A percentile compares a stretch with the other conserved stretches of the same genome.
Evolutionary conservation across 1,140 invertebrate genomes (phyloP).

Genomic region (Hyles vespertilio): DNA sequence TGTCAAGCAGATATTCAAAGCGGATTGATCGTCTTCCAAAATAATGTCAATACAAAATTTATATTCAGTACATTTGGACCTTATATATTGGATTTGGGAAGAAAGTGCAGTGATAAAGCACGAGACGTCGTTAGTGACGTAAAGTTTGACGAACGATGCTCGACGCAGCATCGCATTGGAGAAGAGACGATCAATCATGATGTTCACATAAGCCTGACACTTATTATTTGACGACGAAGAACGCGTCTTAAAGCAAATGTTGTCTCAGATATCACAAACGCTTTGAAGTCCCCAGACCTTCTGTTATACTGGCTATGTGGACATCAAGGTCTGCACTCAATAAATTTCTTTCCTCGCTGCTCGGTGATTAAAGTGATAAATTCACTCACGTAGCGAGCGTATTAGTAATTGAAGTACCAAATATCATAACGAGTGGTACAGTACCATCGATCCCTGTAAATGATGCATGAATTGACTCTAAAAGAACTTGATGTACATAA

Average conservation of each 20-base stretch:
- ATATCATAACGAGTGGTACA: not conserved
- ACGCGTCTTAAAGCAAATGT: conserved; percentile 11
- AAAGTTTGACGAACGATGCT: not conserved
- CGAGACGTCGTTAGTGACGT: conserved; percentile 4
- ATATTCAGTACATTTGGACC: no score
- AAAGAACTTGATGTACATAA: conserved; percentile 4
- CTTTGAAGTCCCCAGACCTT: conserved; percentile 5
- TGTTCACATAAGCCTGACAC: conserved; percentile 51
- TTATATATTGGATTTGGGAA: no score
- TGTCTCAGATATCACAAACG: conserved; percentile 16
- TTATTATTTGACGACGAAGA: conserved; percentile 54
- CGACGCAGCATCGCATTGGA: conserved; percentile 13
- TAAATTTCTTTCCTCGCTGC: not conserved
- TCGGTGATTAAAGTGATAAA: conserved; percentile 1
- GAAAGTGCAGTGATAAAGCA: no score
- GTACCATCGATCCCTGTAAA: no score
- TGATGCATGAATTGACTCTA: conserved; percentile 4
- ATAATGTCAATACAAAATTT: no score
- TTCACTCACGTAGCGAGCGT: not conserved
- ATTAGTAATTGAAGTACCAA: not conserved
- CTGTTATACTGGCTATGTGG: conserved; percentile 16
- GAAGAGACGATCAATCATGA: conserved; percentile 44
- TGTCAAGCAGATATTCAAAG: no score
- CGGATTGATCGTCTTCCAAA: no score
- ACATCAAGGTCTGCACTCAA: conserved; percentile 13